phyloP scores from a whole-genome alignment of 1,140 invertebrate genomes.

The Drosophila tani region DNA sequence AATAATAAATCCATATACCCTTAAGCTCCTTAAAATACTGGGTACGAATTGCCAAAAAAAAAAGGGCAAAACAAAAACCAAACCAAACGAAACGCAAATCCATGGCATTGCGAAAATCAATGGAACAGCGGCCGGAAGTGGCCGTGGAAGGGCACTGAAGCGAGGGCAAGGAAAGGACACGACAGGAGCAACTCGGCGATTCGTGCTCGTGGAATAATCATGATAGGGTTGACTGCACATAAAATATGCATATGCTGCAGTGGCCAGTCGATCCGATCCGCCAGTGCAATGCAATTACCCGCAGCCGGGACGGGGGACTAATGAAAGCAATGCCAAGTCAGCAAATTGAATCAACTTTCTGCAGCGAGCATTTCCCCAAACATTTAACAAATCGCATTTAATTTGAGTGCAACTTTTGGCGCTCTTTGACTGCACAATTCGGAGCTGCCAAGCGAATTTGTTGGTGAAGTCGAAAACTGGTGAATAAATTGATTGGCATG shows the following conservation, averaged over 20 bases:
- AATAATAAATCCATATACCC: neutral
- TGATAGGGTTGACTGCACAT: constrained; percentile 48
- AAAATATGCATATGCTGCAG: constrained; percentile 46
- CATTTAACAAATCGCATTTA: constrained; percentile 56
- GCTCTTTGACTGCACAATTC: neutral
- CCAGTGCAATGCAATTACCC: constrained; percentile 29
- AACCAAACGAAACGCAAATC: constrained; percentile 16
- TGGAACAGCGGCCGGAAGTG: constrained; percentile 33
- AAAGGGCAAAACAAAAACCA: neutral
- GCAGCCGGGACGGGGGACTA: constrained; percentile 30
- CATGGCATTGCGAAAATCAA: constrained; percentile 54
- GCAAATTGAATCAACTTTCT: constrained; percentile 65
- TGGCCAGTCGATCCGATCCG: constrained; percentile 23
- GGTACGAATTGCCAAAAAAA: neutral
- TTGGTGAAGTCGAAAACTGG: neutral
- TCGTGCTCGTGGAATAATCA: constrained; percentile 51
- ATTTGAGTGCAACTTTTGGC: constrained; percentile 26
- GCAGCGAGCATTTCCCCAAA: constrained; percentile 13
- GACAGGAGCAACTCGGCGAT: constrained; percentile 5
- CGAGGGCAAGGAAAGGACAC: neutral
- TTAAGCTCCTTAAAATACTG: too few relatives aligned
- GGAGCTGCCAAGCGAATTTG: constrained; percentile 4
- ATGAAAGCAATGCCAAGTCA: constrained; percentile 70
- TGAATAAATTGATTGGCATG: constrained; percentile 21
- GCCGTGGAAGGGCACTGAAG: neutral